Conservation (phyloP, 2,888 invertebrate genomes). For the Gasteruption jaculator region DNA sequence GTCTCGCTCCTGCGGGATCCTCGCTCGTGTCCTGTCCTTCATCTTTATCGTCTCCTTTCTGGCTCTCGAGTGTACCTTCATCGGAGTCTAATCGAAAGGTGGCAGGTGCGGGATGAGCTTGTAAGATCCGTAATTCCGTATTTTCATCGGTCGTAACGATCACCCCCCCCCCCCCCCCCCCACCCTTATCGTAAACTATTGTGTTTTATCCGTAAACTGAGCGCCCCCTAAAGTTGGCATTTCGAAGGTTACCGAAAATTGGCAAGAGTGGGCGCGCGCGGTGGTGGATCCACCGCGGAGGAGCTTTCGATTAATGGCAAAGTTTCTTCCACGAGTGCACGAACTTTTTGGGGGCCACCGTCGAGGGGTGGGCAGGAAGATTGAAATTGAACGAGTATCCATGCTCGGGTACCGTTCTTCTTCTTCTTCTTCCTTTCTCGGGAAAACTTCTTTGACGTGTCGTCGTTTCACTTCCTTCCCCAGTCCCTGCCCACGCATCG, state of each 20-base stretch:
- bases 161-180: no score
- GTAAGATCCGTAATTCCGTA: slow-evolving; percentile 35
- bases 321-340: slow-evolving; percentile 20
- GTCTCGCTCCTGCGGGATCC: no score
- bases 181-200: slow-evolving; percentile 16
- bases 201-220: no score
- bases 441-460: neutral
- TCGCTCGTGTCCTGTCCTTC: no score
- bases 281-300: slow-evolving; percentile 11
- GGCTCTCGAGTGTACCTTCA: no score
- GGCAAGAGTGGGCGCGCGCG: slow-evolving; percentile 3
- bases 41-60: no score
- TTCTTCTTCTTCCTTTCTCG: neutral
- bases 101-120: slow-evolving; percentile 31
- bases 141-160: slow-evolving; percentile 43
- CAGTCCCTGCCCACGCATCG: slow-evolving; percentile 1
- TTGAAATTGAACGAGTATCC: no score
- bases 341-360: no score
- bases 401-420: neutral
- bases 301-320: slow-evolving; percentile 34
- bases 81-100: slow-evolving; percentile 24
- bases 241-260: no score
- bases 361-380: no score
- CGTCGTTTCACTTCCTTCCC: neutral
- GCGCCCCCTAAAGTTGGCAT: no score